Evolutionary conservation across 2,888 invertebrate genomes (phyloP).

Genomic region (Mayetiola destructor): DNA sequence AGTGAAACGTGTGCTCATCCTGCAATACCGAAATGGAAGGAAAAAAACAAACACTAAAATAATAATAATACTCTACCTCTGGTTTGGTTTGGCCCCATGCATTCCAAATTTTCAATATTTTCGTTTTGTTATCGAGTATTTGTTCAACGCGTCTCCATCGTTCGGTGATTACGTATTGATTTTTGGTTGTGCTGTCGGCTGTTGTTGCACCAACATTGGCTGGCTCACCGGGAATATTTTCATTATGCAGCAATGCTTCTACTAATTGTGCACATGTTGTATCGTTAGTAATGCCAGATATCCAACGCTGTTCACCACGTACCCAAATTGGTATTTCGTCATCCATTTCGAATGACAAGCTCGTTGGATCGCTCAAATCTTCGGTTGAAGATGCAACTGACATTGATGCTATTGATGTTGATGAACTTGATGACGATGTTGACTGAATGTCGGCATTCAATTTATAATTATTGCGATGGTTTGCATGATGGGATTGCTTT

Average conservation of each 20-base stretch:
- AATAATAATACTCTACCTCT: constrained; percentile 33
- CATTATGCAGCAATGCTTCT: constrained; percentile 48
- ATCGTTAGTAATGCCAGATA: constrained; percentile 57
- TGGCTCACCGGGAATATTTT: constrained; percentile 24
- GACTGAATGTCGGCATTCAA: background rate
- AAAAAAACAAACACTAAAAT: too few species aligned
- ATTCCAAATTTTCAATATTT: constrained; percentile 55
- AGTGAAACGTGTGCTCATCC: too few species aligned
- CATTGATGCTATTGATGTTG: background rate
- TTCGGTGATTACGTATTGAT: constrained; percentile 51
- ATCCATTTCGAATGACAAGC: constrained; percentile 32
- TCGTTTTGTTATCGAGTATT: constrained; percentile 50
- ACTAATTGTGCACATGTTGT: constrained; percentile 71
- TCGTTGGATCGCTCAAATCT: constrained; percentile 19
- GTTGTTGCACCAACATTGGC: background rate
- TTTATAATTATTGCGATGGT: background rate
- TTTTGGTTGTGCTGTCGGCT: constrained; percentile 22
- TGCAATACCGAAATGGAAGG: too few species aligned
- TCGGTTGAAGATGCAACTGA: background rate
- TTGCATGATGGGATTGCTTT: background rate
- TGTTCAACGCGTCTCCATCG: constrained; percentile 59
- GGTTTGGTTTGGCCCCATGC: constrained; percentile 56
- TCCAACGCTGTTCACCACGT: constrained; percentile 62
- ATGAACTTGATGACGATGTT: background rate
- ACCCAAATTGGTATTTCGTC: constrained; percentile 62